Percentiles rank a stretch among this genome's conserved stretches.
Evolutionary conservation across 1,140 invertebrate genomes (phyloP).

Genomic region (Leptestheria dahalacensis): DNA sequence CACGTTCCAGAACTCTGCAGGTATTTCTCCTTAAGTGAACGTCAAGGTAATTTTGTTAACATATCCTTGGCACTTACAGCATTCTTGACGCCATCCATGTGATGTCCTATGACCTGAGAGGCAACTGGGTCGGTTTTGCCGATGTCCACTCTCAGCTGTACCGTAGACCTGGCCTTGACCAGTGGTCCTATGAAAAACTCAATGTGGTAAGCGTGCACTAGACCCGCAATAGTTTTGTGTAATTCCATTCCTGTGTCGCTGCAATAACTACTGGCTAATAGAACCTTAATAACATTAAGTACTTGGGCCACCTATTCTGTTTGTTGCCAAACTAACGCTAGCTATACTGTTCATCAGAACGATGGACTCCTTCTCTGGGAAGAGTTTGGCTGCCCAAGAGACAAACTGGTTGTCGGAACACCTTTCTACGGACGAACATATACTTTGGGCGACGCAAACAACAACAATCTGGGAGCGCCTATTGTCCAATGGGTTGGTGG

Average conservation of each 20-base stretch:
- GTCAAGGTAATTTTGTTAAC: not conserved
- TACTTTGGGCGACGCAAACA: slow-evolving; percentile 59
- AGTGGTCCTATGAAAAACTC: slow-evolving; percentile 70
- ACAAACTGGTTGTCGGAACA: slow-evolving; percentile 74
- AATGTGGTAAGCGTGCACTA: slow-evolving; percentile 54
- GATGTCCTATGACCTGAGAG: slow-evolving; percentile 84
- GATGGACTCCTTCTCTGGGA: slow-evolving; percentile 71
- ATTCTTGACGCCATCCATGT: slow-evolving; percentile 62
- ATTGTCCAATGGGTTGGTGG: slow-evolving; percentile 61
- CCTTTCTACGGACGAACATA: slow-evolving; percentile 73
- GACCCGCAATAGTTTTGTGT: no score
- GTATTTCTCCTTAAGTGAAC: slow-evolving; percentile 39
- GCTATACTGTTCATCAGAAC: slow-evolving; percentile 46
- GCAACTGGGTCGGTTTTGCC: slow-evolving; percentile 79
- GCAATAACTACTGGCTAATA: no score
- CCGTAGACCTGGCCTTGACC: slow-evolving; percentile 56
- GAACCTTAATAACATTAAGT: not conserved
- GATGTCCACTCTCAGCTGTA: slow-evolving; percentile 72
- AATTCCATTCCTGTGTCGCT: not conserved
- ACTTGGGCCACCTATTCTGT: not conserved
- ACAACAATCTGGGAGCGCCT: slow-evolving; percentile 56
- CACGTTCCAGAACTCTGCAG: slow-evolving; percentile 75
- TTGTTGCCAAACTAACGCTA: no score
- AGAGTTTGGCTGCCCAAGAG: slow-evolving; percentile 63
- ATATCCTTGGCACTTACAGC: slow-evolving; percentile 10